phyloP scores from a whole-genome alignment of 2,113 vertebrate genomes.

The Pterocles burchelli region DNA sequence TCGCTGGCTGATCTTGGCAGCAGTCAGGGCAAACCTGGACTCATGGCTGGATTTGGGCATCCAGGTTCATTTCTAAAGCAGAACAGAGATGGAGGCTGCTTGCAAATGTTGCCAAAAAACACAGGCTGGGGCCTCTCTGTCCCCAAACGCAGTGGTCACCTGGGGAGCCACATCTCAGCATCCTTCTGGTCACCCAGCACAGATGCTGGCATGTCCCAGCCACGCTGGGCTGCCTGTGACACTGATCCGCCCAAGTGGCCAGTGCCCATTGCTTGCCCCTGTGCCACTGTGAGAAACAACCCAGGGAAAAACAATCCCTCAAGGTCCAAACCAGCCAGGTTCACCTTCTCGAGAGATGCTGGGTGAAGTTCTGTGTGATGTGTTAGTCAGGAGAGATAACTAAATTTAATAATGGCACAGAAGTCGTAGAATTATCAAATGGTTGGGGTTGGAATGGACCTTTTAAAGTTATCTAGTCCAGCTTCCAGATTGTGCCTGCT shows the following conservation, averaged over 20 bases:
- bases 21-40: not conserved
- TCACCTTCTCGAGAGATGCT: not conserved
- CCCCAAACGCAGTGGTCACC: not conserved
- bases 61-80: not conserved
- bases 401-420: not conserved
- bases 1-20: not conserved
- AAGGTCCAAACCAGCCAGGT: not conserved
- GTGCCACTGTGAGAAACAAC: not conserved
- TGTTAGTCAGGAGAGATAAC: not conserved
- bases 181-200: not conserved
- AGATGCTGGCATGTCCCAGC: not conserved
- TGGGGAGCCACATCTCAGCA: not conserved
- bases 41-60: not conserved
- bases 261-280: fast-evolving
- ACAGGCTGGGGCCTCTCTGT: not conserved
- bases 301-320: not conserved
- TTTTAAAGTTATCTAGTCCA: not conserved
- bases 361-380: not conserved
- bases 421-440: not conserved
- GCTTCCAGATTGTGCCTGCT: not conserved
- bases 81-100: not conserved
- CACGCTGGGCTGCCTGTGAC: fast-evolving
- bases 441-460: not conserved
- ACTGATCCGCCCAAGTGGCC: fast-evolving
- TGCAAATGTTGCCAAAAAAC: not conserved